Evolutionary conservation across 1,140 invertebrate genomes (phyloP), one percentile per base, ranked within the genome.

Genomic region (Halyomorpha halys): DNA sequence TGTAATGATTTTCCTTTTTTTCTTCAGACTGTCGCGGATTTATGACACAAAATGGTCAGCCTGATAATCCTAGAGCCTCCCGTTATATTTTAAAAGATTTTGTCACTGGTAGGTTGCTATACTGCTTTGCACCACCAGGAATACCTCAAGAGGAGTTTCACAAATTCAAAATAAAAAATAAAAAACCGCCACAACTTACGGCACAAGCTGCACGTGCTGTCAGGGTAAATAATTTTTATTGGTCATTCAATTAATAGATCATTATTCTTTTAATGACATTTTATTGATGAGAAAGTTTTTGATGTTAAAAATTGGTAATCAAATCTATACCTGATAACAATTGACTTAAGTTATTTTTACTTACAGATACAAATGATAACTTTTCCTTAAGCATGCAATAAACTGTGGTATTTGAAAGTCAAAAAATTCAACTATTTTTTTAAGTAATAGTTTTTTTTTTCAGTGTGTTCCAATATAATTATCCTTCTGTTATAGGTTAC

Each of bases 1-100:
- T 30, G 53, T 56, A 25, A 56, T 56, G 2, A 3, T 56, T n/a
- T 56, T 68, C 66, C 66, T 65, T 74, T 65, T 75, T 90, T 91
- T 86, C 3, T 3, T 4, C 27, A 30, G 27, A 30, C 75, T 92
- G 90, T 78, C 80, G 94, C 71, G 94, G 95, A 44, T 97, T 90
- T 73, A 98, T 98, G 95, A 97, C 93, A 0, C 85, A 87, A 18
- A 88, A 91, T 71, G 95, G 94, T 0, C 83, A 94, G 68, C 95
- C 97, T 0, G 96, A 99, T 78, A 87, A 88, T 74, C 84, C 94
- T 0, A 80, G 95, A 62, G 86, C 94, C 4, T 85, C 95, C 1
- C 82, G 95, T 34, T 84, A 88, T 45, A 80, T 99, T 67, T 79
- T 98, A 0, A 98, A 98, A 75, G 94, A 98, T 75, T 98, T 89